Evolutionary conservation across 92 coral and sea anemone species (phyloP).

Genomic region (Phenganax marumi): DNA sequence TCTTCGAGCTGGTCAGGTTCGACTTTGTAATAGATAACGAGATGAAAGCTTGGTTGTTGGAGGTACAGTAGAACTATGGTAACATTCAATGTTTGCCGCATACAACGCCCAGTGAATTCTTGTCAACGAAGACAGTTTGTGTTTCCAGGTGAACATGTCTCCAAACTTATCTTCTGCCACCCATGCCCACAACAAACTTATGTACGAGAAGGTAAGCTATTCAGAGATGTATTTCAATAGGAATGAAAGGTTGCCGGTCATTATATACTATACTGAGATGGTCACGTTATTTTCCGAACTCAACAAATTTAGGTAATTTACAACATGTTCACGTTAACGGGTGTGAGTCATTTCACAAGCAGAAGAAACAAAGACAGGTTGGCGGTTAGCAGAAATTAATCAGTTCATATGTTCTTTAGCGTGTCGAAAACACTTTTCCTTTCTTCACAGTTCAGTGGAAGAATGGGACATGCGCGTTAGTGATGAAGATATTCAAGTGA

Average conservation of each 20-base stretch:
- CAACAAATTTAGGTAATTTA: slow-evolving; percentile 64
- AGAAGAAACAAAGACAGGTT: slow-evolving; percentile 22
- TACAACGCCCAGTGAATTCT: no score
- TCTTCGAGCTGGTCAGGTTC: slow-evolving; percentile 96
- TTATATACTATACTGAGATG: background rate
- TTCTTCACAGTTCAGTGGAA: slow-evolving; percentile 56
- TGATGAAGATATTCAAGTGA: slow-evolving; percentile 60
- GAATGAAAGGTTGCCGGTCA: background rate
- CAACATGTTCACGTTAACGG: slow-evolving; percentile 77
- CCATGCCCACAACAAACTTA: slow-evolving; percentile 72
- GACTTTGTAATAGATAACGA: slow-evolving; percentile 90
- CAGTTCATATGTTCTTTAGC: background rate
- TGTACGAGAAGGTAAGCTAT: slow-evolving; percentile 89
- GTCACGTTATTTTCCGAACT: background rate
- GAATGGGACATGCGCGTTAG: slow-evolving; percentile 79
- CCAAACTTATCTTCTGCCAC: slow-evolving; percentile 89
- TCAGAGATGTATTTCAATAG: background rate
- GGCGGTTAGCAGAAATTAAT: background rate
- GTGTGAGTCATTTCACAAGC: slow-evolving; percentile 58
- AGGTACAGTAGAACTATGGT: slow-evolving; percentile 50
- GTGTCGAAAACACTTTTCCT: background rate
- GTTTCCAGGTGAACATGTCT: slow-evolving; percentile 90
- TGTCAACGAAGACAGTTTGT: background rate
- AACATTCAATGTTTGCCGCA: background rate
- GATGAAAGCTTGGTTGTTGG: slow-evolving; percentile 91